Evolutionary conservation across 2,888 invertebrate species (phyloP).

Genomic region (Ariolimax columbianus): DNA sequence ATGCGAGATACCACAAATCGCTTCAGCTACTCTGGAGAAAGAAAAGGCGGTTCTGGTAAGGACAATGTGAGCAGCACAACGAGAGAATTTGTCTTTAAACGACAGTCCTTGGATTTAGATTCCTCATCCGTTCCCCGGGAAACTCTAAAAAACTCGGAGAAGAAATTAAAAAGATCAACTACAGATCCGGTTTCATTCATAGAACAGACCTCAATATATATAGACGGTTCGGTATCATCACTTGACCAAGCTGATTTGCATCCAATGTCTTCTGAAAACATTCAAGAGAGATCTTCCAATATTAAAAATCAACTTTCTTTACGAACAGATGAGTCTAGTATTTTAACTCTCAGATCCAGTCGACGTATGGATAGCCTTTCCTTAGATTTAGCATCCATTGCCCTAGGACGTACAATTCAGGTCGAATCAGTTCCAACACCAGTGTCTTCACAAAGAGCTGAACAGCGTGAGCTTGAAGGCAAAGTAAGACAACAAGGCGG

Average conservation of each 20-base stretch:
- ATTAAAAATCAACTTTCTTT: background rate
- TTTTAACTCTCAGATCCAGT: conserved; percentile 31
- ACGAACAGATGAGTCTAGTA: background rate
- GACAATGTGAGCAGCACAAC: conserved; percentile 51
- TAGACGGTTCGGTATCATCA: background rate
- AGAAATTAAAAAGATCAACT: conserved; percentile 30
- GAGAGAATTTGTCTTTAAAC: conserved; percentile 63
- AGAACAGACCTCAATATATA: background rate
- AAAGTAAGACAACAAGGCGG: background rate
- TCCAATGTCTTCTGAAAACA: background rate
- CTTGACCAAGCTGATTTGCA: background rate
- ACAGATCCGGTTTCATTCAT: background rate
- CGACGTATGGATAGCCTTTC: conserved; percentile 38
- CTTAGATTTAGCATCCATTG: conserved; percentile 27
- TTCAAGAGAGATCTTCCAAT: background rate
- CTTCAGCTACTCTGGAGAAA: conserved; percentile 28
- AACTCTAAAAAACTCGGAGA: conserved; percentile 31
- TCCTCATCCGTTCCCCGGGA: conserved; percentile 43
- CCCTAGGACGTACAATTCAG: conserved; percentile 31
- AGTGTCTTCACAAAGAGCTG: conserved; percentile 2
- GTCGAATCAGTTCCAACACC: conserved; percentile 17
- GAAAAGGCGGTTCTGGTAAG: background rate
- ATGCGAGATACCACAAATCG: conserved; percentile 6
- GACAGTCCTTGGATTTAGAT: conserved; percentile 60
- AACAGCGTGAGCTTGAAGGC: background rate